Evolutionary conservation across 53 echinoderm and acorn worm species (phyloP).

Genomic region (Luidia sarsii): DNA sequence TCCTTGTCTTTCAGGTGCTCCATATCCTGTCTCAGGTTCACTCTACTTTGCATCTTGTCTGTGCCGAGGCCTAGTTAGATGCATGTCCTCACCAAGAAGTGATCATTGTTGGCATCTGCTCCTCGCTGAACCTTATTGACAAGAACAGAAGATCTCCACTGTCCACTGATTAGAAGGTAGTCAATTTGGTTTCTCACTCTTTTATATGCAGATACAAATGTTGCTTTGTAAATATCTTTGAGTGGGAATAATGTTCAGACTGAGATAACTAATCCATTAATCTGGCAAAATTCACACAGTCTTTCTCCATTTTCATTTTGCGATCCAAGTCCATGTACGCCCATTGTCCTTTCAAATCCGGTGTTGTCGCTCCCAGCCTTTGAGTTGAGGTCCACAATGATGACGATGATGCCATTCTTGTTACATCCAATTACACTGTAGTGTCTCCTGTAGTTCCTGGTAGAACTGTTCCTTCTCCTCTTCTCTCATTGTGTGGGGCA

Average conservation of each 20-base stretch:
- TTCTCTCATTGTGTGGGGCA: conserved; percentile 36
- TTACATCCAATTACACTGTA: conserved; percentile 31
- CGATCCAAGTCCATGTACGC: conserved; percentile 15
- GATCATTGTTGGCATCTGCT: neutral
- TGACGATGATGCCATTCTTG: conserved; percentile 37
- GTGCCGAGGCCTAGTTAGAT: neutral
- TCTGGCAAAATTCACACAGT: neutral
- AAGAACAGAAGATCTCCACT: neutral
- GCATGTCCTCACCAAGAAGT: neutral
- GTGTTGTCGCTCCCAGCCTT: conserved; percentile 28
- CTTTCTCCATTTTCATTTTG: neutral
- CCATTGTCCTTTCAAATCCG: conserved; percentile 31
- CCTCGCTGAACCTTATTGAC: neutral
- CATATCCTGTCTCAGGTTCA: conserved; percentile 22
- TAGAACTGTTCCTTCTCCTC: conserved; percentile 50
- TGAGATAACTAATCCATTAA: neutral
- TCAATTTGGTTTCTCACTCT: neutral
- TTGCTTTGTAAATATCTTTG: neutral
- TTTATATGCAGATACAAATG: neutral
- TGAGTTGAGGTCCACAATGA: conserved; percentile 60
- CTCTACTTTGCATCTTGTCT: conserved; percentile 10
- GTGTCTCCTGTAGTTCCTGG: conserved; percentile 30
- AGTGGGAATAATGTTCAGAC: neutral
- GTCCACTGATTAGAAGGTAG: neutral
- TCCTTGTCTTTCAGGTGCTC: conserved; percentile 8